Percentiles rank a stretch among this genome's conserved stretches.
Evolutionary conservation across 2,113 vertebrate genomes (phyloP).

Genomic region (Macquaria ambigua): DNA sequence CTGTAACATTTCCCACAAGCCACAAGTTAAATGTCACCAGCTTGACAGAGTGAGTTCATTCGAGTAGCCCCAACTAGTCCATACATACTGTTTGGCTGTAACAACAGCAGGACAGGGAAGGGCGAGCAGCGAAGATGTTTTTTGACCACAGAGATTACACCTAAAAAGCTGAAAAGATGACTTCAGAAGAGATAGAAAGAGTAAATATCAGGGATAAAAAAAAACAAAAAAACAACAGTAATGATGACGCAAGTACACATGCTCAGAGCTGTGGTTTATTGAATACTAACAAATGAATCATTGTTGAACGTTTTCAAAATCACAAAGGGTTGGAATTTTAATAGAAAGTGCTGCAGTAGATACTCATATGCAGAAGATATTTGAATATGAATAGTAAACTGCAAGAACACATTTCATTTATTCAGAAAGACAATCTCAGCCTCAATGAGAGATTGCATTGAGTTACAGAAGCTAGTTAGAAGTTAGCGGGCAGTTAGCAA

Average conservation of each 20-base stretch:
- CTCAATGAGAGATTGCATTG: neutral
- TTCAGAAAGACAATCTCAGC: neutral
- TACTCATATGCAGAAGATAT: neutral
- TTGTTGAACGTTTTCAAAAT: neutral
- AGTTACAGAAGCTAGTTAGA: conserved; percentile 5
- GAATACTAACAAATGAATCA: neutral
- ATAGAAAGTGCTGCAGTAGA: too few species aligned
- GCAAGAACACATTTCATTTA: neutral
- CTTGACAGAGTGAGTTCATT: neutral
- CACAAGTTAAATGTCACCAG: neutral
- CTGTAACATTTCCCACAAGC: neutral
- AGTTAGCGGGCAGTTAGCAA: conserved; percentile 5
- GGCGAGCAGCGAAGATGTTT: neutral
- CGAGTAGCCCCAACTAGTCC: neutral
- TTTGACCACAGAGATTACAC: neutral
- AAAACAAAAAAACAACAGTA: neutral
- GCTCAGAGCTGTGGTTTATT: neutral
- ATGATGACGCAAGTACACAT: neutral
- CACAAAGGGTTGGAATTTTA: neutral
- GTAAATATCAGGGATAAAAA: neutral
- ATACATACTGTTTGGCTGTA: neutral
- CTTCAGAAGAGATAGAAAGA: neutral
- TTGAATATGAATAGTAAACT: neutral
- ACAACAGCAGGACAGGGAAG: neutral
- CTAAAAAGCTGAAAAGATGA: neutral